Conservation (phyloP, 2,888 invertebrate genomes). For the Teleiodes luculella region DNA sequence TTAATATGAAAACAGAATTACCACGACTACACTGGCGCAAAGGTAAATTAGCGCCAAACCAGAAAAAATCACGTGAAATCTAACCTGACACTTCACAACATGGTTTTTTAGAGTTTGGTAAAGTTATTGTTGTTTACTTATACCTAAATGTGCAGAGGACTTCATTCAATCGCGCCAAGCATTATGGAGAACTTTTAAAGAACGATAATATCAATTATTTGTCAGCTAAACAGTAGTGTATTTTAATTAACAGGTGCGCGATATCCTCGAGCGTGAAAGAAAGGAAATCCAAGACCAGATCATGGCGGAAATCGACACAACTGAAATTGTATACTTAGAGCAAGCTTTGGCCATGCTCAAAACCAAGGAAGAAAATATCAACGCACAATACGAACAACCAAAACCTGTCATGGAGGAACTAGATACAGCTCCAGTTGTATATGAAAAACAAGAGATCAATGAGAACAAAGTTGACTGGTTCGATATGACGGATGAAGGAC, state of each 20-base stretch:
- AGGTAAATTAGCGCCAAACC: no score
- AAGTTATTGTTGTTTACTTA: no score
- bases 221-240: neutral
- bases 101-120: no score
- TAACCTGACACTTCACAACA: no score
- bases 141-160: no score
- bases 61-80: no score
- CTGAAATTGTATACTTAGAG: constrained; percentile 92
- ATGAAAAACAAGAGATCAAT: constrained; percentile 52
- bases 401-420: constrained; percentile 34
- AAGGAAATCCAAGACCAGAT: constrained; percentile 81
- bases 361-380: constrained; percentile 65
- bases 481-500: constrained; percentile 60
- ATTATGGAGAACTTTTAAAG: no score
- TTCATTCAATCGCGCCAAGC: no score
- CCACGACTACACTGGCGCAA: no score
- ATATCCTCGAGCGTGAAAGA: constrained; percentile 86
- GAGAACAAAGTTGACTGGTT: constrained; percentile 66
- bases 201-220: no score
- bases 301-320: constrained; percentile 83
- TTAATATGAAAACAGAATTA: no score
- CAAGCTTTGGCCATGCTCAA: constrained; percentile 86
- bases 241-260: constrained; percentile 70
- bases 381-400: constrained; percentile 34
- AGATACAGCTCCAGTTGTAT: constrained; percentile 39